Percentiles rank a stretch among this genome's conserved stretches.
Conservation (phyloP, 2,113 vertebrate genomes). For the Okapia johnstoni region DNA sequence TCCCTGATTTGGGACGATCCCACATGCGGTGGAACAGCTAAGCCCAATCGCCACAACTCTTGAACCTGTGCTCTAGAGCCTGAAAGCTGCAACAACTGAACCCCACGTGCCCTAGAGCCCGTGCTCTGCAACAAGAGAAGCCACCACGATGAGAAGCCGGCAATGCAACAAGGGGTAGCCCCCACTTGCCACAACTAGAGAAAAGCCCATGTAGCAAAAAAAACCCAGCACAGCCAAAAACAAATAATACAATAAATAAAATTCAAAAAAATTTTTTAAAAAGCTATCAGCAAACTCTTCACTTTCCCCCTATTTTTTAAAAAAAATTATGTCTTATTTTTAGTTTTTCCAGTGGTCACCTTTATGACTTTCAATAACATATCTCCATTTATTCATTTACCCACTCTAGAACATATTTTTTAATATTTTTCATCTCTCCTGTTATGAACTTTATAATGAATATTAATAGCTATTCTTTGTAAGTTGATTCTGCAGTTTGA, state of each 20-base stretch:
- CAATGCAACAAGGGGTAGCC: not conserved
- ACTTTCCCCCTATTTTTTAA: not conserved
- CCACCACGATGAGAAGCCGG: not conserved
- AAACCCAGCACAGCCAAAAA: not conserved
- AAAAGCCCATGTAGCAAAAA: not conserved
- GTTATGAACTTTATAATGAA: not conserved
- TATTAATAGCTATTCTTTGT: not conserved
- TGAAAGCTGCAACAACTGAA: not conserved
- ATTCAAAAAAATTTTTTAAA: not conserved
- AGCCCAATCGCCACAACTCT: accelerated
- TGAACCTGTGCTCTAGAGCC: not conserved
- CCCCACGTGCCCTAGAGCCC: accelerated
- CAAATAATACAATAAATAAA: not conserved
- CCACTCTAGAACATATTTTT: not conserved
- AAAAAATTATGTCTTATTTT: not conserved
- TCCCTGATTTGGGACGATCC: not conserved
- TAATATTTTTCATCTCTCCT: not conserved
- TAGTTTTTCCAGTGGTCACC: not conserved
- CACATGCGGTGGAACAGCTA: not conserved
- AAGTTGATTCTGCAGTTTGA: conserved; percentile 2
- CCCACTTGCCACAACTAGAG: not conserved
- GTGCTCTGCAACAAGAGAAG: no score
- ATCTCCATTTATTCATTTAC: not conserved
- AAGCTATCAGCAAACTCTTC: not conserved
- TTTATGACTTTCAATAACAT: not conserved